A percentile compares a stretch with the other conserved stretches of the same genome.
Evolutionary conservation across 2,113 vertebrate genomes (phyloP).

Genomic region (Carollia perspicillata): DNA sequence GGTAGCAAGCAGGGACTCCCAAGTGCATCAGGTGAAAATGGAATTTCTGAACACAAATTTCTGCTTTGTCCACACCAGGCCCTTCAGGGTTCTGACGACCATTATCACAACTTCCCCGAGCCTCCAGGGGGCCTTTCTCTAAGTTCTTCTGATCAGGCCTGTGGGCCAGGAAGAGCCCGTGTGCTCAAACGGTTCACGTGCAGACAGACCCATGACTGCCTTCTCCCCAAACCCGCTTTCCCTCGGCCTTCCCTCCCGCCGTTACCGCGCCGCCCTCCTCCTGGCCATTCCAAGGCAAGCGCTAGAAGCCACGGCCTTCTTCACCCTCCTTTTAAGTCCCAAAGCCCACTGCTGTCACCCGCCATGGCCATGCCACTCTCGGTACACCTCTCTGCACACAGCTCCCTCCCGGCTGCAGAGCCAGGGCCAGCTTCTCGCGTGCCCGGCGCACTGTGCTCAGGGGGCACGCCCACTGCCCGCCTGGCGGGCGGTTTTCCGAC

Average conservation of each 20-base stretch:
- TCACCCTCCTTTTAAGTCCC: not conserved
- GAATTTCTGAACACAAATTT: not conserved
- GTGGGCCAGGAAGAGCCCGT: accelerated
- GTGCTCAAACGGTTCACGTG: accelerated
- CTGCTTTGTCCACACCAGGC: not conserved
- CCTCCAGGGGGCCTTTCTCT: not conserved
- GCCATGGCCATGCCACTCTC: not conserved
- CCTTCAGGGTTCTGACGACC: not conserved
- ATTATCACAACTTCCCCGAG: not conserved
- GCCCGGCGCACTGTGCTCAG: no score
- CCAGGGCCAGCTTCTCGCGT: accelerated
- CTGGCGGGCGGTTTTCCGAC: accelerated
- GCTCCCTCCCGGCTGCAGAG: not conserved
- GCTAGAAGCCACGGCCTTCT: not conserved
- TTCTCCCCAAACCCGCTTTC: not conserved
- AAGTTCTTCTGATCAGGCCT: not conserved
- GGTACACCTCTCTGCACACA: not conserved
- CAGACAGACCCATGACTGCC: not conserved
- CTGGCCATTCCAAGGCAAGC: not conserved
- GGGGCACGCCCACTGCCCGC: accelerated
- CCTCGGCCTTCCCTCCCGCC: not conserved
- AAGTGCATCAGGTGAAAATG: not conserved
- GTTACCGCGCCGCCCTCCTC: accelerated
- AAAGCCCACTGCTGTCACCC: not conserved
- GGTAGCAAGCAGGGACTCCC: not conserved